Percentiles rank a stretch among this genome's conserved stretches.
phyloP scores from a whole-genome alignment of 2,888 invertebrate species.

The Brenthis daphne region DNA sequence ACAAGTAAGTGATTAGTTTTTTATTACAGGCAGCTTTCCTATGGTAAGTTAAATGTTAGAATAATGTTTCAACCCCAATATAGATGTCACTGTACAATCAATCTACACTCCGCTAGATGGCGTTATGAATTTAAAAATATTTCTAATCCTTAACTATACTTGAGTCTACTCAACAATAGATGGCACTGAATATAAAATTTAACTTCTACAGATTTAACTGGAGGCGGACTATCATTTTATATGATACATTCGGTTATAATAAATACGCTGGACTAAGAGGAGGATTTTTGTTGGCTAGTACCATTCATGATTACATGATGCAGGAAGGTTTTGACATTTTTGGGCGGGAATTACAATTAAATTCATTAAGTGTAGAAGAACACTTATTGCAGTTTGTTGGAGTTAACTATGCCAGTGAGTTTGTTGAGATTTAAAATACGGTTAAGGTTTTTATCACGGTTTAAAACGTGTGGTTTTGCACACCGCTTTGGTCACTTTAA shows the following conservation, averaged over 20 bases:
- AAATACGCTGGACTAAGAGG: slow-evolving; percentile 86
- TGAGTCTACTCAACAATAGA: slow-evolving; percentile 23
- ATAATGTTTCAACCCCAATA: not conserved
- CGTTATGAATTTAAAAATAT: not conserved
- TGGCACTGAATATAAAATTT: slow-evolving; percentile 38
- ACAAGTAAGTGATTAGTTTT: slow-evolving; percentile 83
- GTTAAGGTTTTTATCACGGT: slow-evolving; percentile 9
- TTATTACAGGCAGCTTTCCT: not conserved
- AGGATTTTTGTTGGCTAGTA: slow-evolving; percentile 89
- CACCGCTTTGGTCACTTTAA: not conserved
- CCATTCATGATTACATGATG: slow-evolving; percentile 84
- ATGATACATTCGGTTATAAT: slow-evolving; percentile 87
- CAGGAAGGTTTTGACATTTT: slow-evolving; percentile 54
- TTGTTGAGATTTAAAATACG: slow-evolving; percentile 6
- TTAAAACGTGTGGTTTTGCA: slow-evolving; percentile 3
- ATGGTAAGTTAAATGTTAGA: slow-evolving; percentile 2
- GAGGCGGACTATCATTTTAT: slow-evolving; percentile 87
- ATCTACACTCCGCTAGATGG: not conserved
- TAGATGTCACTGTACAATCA: not conserved
- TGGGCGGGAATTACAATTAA: slow-evolving; percentile 61
- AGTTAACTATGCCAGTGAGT: slow-evolving; percentile 81
- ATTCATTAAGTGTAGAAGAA: slow-evolving; percentile 70
- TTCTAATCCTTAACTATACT: no score
- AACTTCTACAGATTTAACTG: slow-evolving; percentile 84
- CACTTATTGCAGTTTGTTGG: slow-evolving; percentile 76